Evolutionary conservation across 2,797 vertebrate species (phyloP).

Genomic region (Tamandua tetradactyla): DNA sequence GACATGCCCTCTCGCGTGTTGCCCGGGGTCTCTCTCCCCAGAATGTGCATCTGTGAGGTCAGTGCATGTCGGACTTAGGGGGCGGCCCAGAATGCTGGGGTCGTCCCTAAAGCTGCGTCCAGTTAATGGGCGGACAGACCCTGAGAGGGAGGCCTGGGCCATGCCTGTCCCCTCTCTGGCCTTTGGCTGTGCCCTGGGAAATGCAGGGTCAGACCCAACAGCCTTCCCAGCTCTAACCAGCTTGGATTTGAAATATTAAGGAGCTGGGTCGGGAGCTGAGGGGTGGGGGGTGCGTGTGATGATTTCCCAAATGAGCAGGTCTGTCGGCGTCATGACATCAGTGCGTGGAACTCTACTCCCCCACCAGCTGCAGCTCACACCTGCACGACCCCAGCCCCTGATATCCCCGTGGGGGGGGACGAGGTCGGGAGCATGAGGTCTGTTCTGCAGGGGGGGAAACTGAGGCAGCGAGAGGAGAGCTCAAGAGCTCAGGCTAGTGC

Average conservation of each 20-base stretch:
- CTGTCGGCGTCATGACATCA: rapidly evolving
- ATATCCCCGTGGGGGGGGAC: rapidly evolving
- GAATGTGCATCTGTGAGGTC: neutral
- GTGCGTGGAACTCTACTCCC: neutral
- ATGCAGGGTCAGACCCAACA: no score
- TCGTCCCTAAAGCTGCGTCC: neutral
- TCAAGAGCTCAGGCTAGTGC: neutral
- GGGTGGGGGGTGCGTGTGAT: rapidly evolving
- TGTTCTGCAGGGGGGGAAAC: neutral
- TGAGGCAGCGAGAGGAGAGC: neutral
- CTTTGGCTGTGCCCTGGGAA: neutral
- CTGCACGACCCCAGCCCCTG: rapidly evolving
- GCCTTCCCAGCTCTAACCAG: neutral
- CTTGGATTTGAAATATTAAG: neutral
- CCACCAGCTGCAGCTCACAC: no score
- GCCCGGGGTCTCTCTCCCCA: neutral
- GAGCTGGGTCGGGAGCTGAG: neutral
- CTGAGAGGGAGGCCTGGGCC: no score
- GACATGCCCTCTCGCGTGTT: neutral
- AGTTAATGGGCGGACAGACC: rapidly evolving
- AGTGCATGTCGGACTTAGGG: rapidly evolving
- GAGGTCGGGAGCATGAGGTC: rapidly evolving
- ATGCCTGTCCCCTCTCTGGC: no score
- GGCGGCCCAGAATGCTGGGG: neutral
- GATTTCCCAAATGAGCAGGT: neutral